Evolutionary conservation across 2,888 invertebrate genomes (phyloP).

Genomic region (Acanthopleura granulata): DNA sequence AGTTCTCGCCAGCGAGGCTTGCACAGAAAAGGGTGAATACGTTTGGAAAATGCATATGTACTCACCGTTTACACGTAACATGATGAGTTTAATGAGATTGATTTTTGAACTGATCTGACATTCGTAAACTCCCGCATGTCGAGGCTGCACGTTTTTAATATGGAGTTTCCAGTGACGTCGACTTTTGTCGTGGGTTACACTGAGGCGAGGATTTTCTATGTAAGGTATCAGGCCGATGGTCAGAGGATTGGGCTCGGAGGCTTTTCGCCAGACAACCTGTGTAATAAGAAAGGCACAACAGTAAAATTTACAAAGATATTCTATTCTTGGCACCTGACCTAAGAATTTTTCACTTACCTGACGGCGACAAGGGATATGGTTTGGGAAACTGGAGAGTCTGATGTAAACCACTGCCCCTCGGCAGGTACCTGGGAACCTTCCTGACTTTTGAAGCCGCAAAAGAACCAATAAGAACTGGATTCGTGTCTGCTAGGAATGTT

Average conservation of each 20-base stretch:
- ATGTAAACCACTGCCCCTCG: too few species aligned
- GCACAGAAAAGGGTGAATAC: too few species aligned
- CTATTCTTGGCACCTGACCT: too few species aligned
- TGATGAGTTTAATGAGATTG: conserved; percentile 46
- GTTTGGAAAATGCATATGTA: too few species aligned
- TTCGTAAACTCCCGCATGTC: conserved; percentile 56
- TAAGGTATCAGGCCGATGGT: conserved; percentile 51
- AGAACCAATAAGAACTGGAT: too few species aligned
- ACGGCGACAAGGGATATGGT: background rate
- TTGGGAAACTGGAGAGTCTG: background rate
- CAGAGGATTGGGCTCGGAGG: conserved; percentile 55
- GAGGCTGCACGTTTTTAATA: conserved; percentile 35
- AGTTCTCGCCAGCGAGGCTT: too few species aligned
- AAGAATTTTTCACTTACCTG: background rate
- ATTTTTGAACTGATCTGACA: conserved; percentile 55
- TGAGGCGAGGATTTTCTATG: conserved; percentile 46
- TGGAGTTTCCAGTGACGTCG: conserved; percentile 52
- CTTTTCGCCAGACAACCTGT: conserved; percentile 57
- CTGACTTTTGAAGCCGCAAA: background rate
- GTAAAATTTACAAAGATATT: background rate
- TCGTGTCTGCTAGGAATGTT: too few species aligned
- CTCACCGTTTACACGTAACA: conserved; percentile 50
- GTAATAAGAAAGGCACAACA: background rate
- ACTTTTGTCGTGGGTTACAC: conserved; percentile 38
- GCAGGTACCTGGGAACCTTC: background rate